Evolutionary conservation across 2,888 invertebrate genomes (phyloP), one percentile per base, ranked within the genome.

Genomic region (Macropis europaea): DNA sequence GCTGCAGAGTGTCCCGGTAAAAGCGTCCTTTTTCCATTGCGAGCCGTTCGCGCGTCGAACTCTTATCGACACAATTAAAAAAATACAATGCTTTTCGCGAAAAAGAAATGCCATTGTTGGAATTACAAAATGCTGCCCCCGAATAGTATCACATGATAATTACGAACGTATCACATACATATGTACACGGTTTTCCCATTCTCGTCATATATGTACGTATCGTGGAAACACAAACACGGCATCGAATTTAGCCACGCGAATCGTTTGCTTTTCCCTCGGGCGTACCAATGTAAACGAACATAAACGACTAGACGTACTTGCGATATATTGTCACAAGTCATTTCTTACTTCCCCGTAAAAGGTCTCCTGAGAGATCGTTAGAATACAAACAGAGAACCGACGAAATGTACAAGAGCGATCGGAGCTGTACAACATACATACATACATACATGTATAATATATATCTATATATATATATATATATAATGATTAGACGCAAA

Each of bases 271-370:
- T 24, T 36, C 43, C 26, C 40, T 47, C 56, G 61, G 42, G 26
- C 59, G 66, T 64, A 63, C 54, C 67, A 47, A 54, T 68, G 50
- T 71, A 78, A 68, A 79, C 40, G 64, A 64, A 72, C 68, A 42
- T 71, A 79, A 79, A 81, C 82, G 79, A 79, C 79, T 79, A 79
- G 79, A 79, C 81, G 53, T 69, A 63, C 68, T 73, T 66, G 77
- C 66, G 80, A 47, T 54, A 68, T 48, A 56, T 60, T 60, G 50
- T 74, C 70, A 38, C 82, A 62, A 75, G 75, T 56, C 62, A 71
- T 77, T 69, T 50, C 40, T 70, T 60, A 56, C 34, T 69, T 79
- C 47, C 43, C 61, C 57, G 50, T 26, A 43, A 60, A 52, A 50
- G 45, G 48, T 52, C 59, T 67, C 72, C 66, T 60, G 77, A 76